These are phyloP conservation scores for Hypomecis atomaria DNA, from an alignment of 2,888 invertebrate species.

Conservation along the genomic window DNA sequence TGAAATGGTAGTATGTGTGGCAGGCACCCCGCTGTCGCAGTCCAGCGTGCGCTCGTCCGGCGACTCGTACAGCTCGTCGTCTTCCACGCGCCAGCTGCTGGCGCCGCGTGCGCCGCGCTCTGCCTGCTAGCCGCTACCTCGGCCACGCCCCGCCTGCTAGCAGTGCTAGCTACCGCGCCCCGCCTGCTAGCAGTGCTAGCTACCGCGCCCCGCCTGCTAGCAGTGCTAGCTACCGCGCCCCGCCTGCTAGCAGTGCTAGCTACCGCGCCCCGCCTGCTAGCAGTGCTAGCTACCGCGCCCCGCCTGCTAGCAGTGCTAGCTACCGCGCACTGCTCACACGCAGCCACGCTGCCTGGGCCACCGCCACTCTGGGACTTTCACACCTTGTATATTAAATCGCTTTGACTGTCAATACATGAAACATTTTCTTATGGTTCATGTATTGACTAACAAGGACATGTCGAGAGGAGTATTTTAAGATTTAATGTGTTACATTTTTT, in stretches of 20 bases:
- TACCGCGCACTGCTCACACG: background rate
- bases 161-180: background rate
- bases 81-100: conserved; percentile 90
- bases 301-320: background rate
- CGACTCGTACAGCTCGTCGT: conserved; percentile 92
- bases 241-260: background rate
- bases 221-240: background rate
- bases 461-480: no score
- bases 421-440: no score
- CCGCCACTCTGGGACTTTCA: no score
- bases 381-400: no score
- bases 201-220: background rate
- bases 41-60: conserved; percentile 90
- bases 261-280: no score
- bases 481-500: no score
- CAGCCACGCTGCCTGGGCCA: no score
- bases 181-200: background rate
- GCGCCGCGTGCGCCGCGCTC: conserved; percentile 55
- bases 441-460: no score
- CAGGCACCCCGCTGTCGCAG: conserved; percentile 89
- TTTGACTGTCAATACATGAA: no score
- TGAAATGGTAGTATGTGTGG: background rate
- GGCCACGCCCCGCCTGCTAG: no score
- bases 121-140: conserved; percentile 52
- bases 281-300: background rate